Percentiles rank a stretch among this genome's conserved stretches.
phyloP scores from a whole-genome alignment of 2,113 vertebrate genomes.

The Microcebus jonahi region DNA sequence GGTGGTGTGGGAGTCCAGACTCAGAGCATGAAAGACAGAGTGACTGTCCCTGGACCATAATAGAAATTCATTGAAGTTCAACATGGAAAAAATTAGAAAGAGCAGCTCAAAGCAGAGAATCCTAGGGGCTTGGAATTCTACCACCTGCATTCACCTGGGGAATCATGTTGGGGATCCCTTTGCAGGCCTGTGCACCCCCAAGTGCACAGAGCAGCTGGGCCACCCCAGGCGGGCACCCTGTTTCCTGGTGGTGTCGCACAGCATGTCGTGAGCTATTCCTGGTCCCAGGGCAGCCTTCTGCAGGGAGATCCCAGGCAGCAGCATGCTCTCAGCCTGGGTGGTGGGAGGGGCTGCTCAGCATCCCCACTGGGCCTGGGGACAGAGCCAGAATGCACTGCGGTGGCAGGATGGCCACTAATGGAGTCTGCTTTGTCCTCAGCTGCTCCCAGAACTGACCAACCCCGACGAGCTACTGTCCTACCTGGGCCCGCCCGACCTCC shows the following conservation, averaged over 20 bases:
- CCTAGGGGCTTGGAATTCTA: neutral
- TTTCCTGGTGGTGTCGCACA: neutral
- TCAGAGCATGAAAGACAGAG: neutral
- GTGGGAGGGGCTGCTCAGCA: neutral
- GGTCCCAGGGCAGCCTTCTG: neutral
- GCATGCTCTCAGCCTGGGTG: neutral
- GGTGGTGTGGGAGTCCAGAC: neutral
- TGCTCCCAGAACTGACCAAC: constrained; percentile 97
- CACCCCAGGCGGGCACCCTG: accelerated
- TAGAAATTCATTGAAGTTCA: neutral
- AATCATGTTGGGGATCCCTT: neutral
- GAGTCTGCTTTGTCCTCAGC: constrained; percentile 82
- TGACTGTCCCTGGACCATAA: neutral
- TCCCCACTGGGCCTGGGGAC: neutral
- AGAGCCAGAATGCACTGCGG: accelerated
- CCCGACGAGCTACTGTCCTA: constrained; percentile 97
- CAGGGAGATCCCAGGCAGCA: neutral
- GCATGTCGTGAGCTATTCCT: neutral
- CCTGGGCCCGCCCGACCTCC: constrained; percentile 94
- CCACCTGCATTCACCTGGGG: neutral
- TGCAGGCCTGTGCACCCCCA: neutral
- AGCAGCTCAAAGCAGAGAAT: neutral
- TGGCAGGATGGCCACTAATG: neutral
- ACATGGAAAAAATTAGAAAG: neutral
- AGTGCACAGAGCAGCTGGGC: neutral